These are phyloP conservation scores for Malacoraja senta DNA, from an alignment of 2,797 vertebrate species.

Conservation along the genomic window DNA sequence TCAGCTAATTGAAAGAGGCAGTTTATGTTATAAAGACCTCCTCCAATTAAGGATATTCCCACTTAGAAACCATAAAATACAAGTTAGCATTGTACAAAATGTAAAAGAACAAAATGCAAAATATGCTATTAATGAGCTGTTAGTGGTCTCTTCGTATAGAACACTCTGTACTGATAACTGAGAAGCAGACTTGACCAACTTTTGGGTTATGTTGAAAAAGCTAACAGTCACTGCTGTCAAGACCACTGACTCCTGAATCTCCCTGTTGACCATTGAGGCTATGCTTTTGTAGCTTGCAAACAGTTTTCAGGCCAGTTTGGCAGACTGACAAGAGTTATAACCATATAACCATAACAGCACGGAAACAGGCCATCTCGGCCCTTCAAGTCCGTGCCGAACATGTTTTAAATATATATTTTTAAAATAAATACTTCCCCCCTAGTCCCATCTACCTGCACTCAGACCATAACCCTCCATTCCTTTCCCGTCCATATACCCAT, in stretches of 20 bases:
- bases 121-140: conserved; percentile 13
- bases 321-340: neutral
- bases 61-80: neutral
- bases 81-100: neutral
- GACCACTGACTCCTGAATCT: neutral
- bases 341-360: too few species aligned
- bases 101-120: conserved; percentile 24
- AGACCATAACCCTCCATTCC: too few species aligned
- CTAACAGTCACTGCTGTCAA: neutral
- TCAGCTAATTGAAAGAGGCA: neutral
- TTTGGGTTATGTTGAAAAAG: neutral
- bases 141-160: neutral
- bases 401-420: too few species aligned
- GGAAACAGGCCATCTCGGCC: too few species aligned
- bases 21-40: neutral
- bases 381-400: too few species aligned
- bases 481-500: too few species aligned
- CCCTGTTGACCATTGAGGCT: neutral
- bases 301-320: neutral
- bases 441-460: too few species aligned
- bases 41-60: neutral
- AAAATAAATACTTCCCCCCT: too few species aligned
- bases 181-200: neutral
- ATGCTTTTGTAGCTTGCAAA: neutral
- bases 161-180: neutral